Percentiles rank a stretch among this genome's conserved stretches.
Evolutionary conservation across 2,113 vertebrate genomes (phyloP).

Genomic region (Reinhardtius hippoglossoides): DNA sequence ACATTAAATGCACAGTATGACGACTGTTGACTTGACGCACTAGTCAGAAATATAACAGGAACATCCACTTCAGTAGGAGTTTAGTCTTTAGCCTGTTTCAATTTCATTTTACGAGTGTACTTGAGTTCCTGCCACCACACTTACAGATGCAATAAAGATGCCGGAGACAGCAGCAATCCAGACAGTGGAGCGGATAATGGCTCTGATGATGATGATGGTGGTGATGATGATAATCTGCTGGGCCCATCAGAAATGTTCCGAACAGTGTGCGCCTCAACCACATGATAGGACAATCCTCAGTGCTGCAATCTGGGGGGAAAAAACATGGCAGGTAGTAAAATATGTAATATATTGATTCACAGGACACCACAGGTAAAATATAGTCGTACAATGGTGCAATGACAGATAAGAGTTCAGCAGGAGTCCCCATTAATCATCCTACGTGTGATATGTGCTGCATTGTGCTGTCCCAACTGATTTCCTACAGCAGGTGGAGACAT

Average conservation of each 20-base stretch:
- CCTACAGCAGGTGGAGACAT: conserved; percentile 24
- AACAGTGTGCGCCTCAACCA: neutral
- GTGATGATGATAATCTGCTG: neutral
- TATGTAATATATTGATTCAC: neutral
- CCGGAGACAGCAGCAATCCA: neutral
- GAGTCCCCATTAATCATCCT: neutral
- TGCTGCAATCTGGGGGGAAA: neutral
- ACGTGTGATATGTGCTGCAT: neutral
- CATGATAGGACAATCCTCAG: neutral
- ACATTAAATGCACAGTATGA: neutral
- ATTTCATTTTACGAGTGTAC: neutral
- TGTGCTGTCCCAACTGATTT: neutral
- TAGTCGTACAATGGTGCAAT: neutral
- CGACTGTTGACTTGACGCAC: neutral
- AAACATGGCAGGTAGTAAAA: neutral
- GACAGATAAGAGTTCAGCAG: neutral
- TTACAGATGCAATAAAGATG: conserved; percentile 1
- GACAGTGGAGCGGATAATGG: neutral
- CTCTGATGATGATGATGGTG: neutral
- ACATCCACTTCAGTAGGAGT: neutral
- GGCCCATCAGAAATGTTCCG: neutral
- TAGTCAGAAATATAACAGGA: neutral
- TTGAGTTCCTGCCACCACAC: neutral
- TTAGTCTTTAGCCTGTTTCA: neutral
- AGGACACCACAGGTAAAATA: neutral